Conservation (phyloP, 2,113 vertebrate genomes). For the Pteruthius melanotis region DNA sequence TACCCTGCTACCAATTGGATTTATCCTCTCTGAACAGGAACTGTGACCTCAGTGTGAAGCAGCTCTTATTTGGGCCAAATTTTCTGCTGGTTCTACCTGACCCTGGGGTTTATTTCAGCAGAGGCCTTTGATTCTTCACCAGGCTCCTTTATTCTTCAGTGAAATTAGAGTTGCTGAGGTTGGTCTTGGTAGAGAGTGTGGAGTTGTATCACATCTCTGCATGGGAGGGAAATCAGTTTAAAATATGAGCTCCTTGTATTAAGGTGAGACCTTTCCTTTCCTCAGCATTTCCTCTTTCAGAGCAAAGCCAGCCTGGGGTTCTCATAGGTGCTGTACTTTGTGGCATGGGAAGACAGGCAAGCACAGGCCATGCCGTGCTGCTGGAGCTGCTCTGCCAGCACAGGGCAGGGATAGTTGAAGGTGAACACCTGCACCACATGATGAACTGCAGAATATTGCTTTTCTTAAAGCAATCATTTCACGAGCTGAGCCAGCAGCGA, state of each 20-base stretch:
- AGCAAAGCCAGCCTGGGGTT: background rate
- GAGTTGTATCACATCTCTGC: background rate
- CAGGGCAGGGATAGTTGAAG: background rate
- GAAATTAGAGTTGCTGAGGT: background rate
- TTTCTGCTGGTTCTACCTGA: background rate
- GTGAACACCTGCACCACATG: constrained; percentile 27
- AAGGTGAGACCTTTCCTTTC: background rate
- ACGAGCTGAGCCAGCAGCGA: background rate
- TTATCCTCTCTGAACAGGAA: background rate
- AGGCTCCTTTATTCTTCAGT: background rate
- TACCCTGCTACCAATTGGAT: background rate
- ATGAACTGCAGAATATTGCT: constrained; percentile 17
- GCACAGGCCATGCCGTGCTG: rapidly evolving
- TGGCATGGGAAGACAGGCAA: background rate
- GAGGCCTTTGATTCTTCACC: background rate
- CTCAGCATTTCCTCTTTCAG: background rate
- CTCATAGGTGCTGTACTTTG: rapidly evolving
- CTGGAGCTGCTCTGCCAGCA: background rate
- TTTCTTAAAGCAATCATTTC: background rate
- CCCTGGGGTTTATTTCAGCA: background rate
- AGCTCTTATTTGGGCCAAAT: background rate
- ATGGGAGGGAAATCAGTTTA: background rate
- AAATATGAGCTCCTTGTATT: background rate
- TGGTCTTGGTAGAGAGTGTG: background rate
- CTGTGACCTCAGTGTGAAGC: background rate